Conservation (phyloP, 2,113 vertebrate species). For the Anseranas semipalmata region DNA sequence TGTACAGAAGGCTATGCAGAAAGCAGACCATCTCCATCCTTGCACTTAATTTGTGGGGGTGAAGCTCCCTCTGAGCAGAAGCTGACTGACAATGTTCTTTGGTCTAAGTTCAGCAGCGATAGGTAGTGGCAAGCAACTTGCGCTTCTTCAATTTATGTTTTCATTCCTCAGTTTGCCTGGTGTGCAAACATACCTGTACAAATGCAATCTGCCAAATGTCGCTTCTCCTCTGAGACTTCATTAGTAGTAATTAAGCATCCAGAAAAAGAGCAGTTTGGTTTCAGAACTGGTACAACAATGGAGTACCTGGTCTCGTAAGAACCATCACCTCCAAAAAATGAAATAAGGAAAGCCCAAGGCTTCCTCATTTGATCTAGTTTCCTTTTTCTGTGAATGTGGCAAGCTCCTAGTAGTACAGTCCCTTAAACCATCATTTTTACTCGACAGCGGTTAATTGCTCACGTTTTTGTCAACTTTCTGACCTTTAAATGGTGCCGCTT, state of each 20-base stretch:
- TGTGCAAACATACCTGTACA: background rate
- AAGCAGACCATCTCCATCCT: accelerated
- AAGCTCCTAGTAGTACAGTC: background rate
- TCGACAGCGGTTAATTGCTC: constrained; percentile 35
- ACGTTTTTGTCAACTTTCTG: constrained; percentile 13
- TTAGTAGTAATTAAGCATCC: background rate
- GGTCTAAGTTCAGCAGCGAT: background rate
- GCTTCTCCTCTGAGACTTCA: background rate
- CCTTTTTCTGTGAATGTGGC: background rate
- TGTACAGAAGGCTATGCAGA: background rate
- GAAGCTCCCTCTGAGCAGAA: background rate
- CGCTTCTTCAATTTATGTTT: background rate
- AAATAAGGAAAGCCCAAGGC: background rate
- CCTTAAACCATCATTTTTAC: background rate
- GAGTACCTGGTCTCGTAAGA: background rate
- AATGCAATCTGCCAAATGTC: background rate
- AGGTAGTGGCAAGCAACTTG: background rate
- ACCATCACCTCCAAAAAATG: background rate
- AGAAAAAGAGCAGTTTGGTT: background rate
- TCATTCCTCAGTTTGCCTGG: background rate
- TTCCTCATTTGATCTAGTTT: background rate
- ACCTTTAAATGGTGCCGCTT: constrained; percentile 17
- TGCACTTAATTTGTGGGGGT: background rate
- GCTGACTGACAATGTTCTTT: background rate
- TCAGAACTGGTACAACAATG: background rate